Conservation (phyloP, 1,140 invertebrate species). For the Brachionus calyciflorus region DNA sequence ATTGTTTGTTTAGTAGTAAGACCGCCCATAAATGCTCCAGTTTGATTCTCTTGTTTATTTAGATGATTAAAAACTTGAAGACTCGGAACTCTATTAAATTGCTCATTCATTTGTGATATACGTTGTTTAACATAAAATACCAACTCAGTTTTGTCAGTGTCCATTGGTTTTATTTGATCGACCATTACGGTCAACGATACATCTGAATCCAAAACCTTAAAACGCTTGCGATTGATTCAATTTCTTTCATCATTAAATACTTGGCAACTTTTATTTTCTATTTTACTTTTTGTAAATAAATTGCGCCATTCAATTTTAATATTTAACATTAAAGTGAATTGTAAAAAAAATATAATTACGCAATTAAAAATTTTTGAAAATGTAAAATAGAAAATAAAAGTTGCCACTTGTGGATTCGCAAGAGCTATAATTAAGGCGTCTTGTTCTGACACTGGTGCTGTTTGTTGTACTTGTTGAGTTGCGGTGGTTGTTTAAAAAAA, state of each 20-base stretch:
- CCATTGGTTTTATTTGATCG: constrained; percentile 71
- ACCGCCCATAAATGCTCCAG: constrained; percentile 51
- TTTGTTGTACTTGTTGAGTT: constrained; percentile 63
- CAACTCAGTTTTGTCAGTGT: constrained; percentile 67
- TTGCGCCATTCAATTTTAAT: too few relatives aligned
- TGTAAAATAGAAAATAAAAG: too few relatives aligned
- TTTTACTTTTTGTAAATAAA: too few relatives aligned
- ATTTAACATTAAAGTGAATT: too few relatives aligned
- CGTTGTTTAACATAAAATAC: constrained; percentile 34
- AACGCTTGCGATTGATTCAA: constrained; percentile 89
- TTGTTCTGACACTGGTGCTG: constrained; percentile 54
- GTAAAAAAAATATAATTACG: too few relatives aligned
- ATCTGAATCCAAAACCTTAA: constrained; percentile 77
- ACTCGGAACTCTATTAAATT: constrained; percentile 39
- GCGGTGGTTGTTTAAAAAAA: constrained; percentile 64
- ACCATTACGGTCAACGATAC: constrained; percentile 75
- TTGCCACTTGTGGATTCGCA: too few relatives aligned
- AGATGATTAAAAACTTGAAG: constrained; percentile 30
- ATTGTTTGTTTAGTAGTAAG: constrained; percentile 55
- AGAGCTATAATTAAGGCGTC: constrained; percentile 65
- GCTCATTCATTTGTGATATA: neutral
- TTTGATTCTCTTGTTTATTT: constrained; percentile 65
- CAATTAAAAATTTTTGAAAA: too few relatives aligned
- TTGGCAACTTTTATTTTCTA: too few relatives aligned
- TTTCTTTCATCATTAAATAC: constrained; percentile 87